These are phyloP conservation scores for Phenganax marumi DNA, from an alignment of 92 coral and sea anemone species.

Conservation along the genomic window DNA sequence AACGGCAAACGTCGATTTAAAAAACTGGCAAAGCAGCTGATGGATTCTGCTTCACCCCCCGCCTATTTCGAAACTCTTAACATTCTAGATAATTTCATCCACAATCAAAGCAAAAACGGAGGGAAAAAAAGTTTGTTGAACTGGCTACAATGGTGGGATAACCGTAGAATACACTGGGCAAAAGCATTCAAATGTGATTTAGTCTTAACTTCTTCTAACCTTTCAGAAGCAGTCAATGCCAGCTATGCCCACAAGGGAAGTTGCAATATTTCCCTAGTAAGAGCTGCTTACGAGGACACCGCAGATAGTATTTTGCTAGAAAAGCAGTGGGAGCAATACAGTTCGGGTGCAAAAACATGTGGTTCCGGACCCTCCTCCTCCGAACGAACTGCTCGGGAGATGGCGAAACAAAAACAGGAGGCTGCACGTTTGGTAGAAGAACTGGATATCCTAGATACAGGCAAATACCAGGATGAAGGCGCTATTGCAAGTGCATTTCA, in stretches of 20 bases:
- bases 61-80: slow-evolving; percentile 38
- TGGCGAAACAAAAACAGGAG: slow-evolving; percentile 39
- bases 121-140: slow-evolving; percentile 30
- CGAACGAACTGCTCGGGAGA: slow-evolving; percentile 25
- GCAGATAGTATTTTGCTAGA: slow-evolving; percentile 39
- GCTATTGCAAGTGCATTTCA: slow-evolving; percentile 3
- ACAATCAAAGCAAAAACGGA: slow-evolving; percentile 4
- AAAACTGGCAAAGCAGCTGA: slow-evolving; percentile 11
- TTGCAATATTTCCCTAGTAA: slow-evolving; percentile 36
- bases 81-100: slow-evolving; percentile 18
- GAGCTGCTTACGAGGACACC: slow-evolving; percentile 50
- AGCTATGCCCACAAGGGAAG: slow-evolving; percentile 33
- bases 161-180: slow-evolving; percentile 31
- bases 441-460: slow-evolving; percentile 39
- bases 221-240: slow-evolving; percentile 47
- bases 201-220: slow-evolving; percentile 30
- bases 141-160: slow-evolving; percentile 55
- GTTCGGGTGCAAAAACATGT: slow-evolving; percentile 31
- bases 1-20: slow-evolving; percentile 25
- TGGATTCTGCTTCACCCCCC: slow-evolving; percentile 48
- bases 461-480: background rate
- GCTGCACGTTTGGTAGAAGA: slow-evolving; percentile 43
- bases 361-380: slow-evolving; percentile 45
- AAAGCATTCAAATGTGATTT: slow-evolving; percentile 42
- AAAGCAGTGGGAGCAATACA: slow-evolving; percentile 41